Base-by-base conservation (phyloP, 2,888 invertebrate species). In the Eledona agricola region DNA sequence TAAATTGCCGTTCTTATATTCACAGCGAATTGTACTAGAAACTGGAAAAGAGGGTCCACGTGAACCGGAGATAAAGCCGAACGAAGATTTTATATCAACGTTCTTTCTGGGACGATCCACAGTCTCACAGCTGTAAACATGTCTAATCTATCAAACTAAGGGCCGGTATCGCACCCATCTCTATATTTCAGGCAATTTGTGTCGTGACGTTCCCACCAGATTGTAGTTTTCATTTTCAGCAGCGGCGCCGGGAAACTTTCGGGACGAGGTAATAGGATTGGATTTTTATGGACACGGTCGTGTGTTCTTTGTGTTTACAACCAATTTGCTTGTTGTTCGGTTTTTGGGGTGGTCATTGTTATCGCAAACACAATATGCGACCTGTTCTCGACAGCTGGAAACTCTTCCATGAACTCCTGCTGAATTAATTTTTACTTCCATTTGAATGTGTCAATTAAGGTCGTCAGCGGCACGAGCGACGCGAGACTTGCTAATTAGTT, bases 221-320 rank as follows among this genome's bases (percentile, higher is more conserved):
- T 65, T 67, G 64, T 58, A 58, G 45, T 63, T 64, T 65, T 59
- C 62, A 57, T 62, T 63, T 64, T 50, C 55, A 49, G 22, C 26
- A 52, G 52, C 59, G 73, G 72, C 72, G 71, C 71, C 73, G 64
- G 56, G 53, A 60, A 72, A 72, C 60, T 72, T 73, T 64, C 47
- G 51, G 64, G 65, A 67, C 67, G 62, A 72, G 68, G 68, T 74
- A 75, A 75, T 74, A 74, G 71, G 73, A 75, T 75, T 75, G 74
- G 72, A 75, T 73, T 75, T 75, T 75, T 75, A 75, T 74, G 73
- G 73, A 69, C 70, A 71, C 63, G 72, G 72, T 74, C 74, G 72
- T 75, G 70, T 74, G 74, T 71, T 72, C 69, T 65, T 60, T 65
- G 61, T 67, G 69, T 71, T 72, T 70, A 69, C 70, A 69, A 65